Evolutionary conservation across 2,113 vertebrate genomes (phyloP), one percentile per base, ranked within the genome.

Genomic region (Lota lota): DNA sequence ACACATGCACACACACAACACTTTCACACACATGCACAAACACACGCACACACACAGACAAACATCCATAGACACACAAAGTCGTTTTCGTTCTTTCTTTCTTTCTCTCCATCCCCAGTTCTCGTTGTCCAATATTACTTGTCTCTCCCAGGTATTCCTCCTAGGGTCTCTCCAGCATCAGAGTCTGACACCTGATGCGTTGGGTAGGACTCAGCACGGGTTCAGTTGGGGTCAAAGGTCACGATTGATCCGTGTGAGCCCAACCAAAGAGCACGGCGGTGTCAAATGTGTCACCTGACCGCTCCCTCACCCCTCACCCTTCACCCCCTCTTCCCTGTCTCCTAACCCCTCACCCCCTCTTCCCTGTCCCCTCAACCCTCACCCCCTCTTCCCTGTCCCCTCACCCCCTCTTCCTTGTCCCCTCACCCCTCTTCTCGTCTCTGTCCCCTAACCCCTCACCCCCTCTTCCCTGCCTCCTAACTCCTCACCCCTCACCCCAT

Each of bases 241-340:
- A 68, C n/a, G 21, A 28, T 66, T 80, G 76, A 78, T 80, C 76
- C 51, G 4, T 71, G 62, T 33, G 78, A 80, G 69, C 74, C 65
- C 63, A 36, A 71, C 69, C 78, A 75, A 28, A 63, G 73, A 76
- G 77, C 75, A 40, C 10, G 21, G 68, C 73, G 74, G 75, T 75
- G 78, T 62, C 81, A 76, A 89, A 86, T 79, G 59, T 65, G 22
- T 68, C 63, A 58, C 73, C 66, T 68, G 28, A 33, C 51, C 12
- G 51, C 11, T 6, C 11, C 40, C n/a, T 50, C 40, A 50, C 40
- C 40, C 40, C 11, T 50, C 5, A 50, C 40, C 70, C 16, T n/a
- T n/a, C n/a, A n/a, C n/a, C 40, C 5, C 40, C 5, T 50, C 40
- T 50, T 50, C 40, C 11, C 40, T 50, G 40, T 6, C 5, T 50